These are phyloP conservation scores for Scartelaos histophorus DNA, from an alignment of 2,113 vertebrate species.

Conservation along the genomic window DNA sequence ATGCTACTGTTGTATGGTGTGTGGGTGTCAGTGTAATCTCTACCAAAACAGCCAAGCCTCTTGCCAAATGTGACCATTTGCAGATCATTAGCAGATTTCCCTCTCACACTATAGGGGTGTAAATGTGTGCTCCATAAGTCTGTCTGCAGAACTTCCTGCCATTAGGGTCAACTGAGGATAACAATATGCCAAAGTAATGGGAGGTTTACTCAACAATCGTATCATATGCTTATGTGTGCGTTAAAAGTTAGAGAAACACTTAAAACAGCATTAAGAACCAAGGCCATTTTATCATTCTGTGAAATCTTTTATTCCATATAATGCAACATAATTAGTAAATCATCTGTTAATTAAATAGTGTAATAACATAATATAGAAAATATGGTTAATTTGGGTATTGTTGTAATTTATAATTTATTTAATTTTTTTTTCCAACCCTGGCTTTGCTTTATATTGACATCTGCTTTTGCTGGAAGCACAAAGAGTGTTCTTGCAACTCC, in stretches of 20 bases:
- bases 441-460: too few species aligned
- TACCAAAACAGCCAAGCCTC: neutral
- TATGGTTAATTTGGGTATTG: neutral
- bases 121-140: constrained; percentile 38
- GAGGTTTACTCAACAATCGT: neutral
- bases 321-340: neutral
- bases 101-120: neutral
- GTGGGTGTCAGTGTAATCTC: neutral
- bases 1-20: constrained; percentile 53
- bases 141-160: constrained; percentile 40
- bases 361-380: neutral
- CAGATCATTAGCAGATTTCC: constrained; percentile 16
- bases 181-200: constrained; percentile 18
- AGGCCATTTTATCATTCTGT: neutral
- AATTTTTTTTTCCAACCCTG: too few species aligned
- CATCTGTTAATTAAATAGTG: neutral
- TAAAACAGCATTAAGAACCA: neutral
- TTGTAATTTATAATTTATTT: neutral
- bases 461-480: too few species aligned
- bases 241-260: neutral
- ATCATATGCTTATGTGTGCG: neutral
- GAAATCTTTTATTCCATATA: too few species aligned
- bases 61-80: constrained; percentile 9
- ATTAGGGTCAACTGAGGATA: constrained; percentile 35
- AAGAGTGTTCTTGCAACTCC: too few species aligned